These are phyloP conservation scores for Caenorhabditis inopinata DNA, from an alignment of 1,140 invertebrate genomes.

Conservation along the genomic window DNA sequence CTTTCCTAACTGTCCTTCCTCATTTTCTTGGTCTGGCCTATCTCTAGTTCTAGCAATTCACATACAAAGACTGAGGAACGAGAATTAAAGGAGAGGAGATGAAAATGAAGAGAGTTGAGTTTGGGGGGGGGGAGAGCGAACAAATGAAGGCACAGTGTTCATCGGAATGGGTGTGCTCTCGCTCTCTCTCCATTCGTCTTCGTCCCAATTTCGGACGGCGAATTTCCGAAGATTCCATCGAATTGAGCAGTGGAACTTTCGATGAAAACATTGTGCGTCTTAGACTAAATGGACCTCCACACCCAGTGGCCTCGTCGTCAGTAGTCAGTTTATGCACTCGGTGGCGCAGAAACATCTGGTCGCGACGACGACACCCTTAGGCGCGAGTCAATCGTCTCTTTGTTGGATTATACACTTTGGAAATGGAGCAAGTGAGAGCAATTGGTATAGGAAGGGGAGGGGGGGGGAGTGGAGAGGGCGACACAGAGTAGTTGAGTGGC, in stretches of 20 bases:
- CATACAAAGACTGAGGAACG: too few species aligned
- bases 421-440: not conserved
- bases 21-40: too few species aligned
- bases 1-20: too few species aligned
- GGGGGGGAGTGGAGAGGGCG: too few species aligned
- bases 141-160: slow-evolving; percentile 8
- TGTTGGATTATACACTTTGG: slow-evolving; percentile 15
- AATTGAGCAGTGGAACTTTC: not conserved
- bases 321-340: slow-evolving; percentile 19
- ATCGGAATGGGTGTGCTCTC: not conserved
- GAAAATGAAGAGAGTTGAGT: too few species aligned
- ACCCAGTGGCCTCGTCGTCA: too few species aligned
- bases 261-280: slow-evolving; percentile 25
- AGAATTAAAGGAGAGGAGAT: too few species aligned
- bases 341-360: slow-evolving; percentile 27
- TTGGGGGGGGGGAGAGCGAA: not conserved
- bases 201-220: not conserved
- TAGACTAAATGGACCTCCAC: too few species aligned
- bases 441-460: not conserved
- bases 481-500: too few species aligned
- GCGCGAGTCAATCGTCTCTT: slow-evolving; percentile 13
- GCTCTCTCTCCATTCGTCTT: not conserved
- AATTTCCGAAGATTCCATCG: not conserved
- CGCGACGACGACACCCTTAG: not conserved
- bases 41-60: too few species aligned